These are phyloP conservation scores for Drosophila birchii DNA, from an alignment of 2,888 invertebrate species.

Conservation along the genomic window DNA sequence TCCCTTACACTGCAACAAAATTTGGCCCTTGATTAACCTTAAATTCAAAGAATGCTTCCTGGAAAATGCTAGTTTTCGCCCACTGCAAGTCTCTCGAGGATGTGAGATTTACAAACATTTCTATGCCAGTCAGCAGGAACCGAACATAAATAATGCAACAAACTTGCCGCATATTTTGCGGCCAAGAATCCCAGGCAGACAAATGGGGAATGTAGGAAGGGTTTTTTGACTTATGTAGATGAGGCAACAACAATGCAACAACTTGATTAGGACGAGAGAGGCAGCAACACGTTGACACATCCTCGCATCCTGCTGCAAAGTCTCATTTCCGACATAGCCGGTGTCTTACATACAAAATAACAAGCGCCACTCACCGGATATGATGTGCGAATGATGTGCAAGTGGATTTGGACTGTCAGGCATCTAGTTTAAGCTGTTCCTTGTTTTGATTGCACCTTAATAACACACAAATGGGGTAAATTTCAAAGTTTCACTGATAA, in stretches of 20 bases:
- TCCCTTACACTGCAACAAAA: slow-evolving; percentile 1
- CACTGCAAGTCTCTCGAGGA: background rate
- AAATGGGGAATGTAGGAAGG: slow-evolving; percentile 22
- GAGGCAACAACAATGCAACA: slow-evolving; percentile 17
- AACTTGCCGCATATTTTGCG: slow-evolving; percentile 60
- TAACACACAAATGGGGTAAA: background rate
- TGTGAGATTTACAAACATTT: slow-evolving; percentile 8
- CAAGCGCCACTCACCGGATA: slow-evolving; percentile 14
- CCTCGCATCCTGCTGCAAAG: slow-evolving; percentile 49
- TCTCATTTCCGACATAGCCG: slow-evolving; percentile 59
- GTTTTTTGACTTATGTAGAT: slow-evolving; percentile 1
- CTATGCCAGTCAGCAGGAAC: slow-evolving; percentile 10
- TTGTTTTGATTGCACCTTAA: background rate
- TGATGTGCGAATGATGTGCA: slow-evolving; percentile 1
- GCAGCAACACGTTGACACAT: slow-evolving; percentile 63
- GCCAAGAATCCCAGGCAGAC: slow-evolving; percentile 27
- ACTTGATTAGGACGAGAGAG: slow-evolving; percentile 49
- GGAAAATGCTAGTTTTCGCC: background rate
- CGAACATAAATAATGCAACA: slow-evolving; percentile 64
- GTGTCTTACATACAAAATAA: slow-evolving; percentile 44
- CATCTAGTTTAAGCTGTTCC: background rate
- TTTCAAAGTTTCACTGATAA: slow-evolving; percentile 13
- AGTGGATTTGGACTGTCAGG: background rate
- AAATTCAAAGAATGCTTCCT: background rate
- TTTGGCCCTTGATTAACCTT: background rate